Evolutionary conservation across 2,797 vertebrate species (phyloP), one percentile per base, ranked within the genome.

Genomic region (Dendrocincla tyrannina): DNA sequence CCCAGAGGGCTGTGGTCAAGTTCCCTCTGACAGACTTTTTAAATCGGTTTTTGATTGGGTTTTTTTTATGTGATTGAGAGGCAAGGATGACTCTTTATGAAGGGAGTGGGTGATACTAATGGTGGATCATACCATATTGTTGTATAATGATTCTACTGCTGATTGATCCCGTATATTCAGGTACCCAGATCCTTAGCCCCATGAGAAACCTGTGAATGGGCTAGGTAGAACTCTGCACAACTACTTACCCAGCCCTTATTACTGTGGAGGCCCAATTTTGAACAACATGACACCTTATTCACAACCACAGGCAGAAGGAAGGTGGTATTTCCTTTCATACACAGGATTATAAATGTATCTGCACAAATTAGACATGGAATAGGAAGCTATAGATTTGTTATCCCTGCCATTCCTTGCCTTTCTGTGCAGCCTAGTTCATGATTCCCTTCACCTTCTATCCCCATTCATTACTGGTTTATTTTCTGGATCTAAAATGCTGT

Each of bases 381-480:
- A 66, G 41, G 50, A 83, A 95, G 47, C 18, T 50, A 28, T 35
- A 39, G 46, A 42, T 92, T 88, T 82, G 35, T 67, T 68, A 62
- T 62, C 30, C 25, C 37, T 68, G 30, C 41, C 33, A 25, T 87
- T 75, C 50, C 37, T 74, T 28, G 20, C 39, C 32, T 76, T 88
- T 88, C 52, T 82, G 79, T 86, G 93, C 73, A 92, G 41, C 32
- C 41, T 37, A 6, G 20, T 9, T 83, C 46, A 22, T 23, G 13
- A 33, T 82, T 8, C 20, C 52, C 55, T 85, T 82, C 20, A 4
- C 69, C 32, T 94, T 67, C 56, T 41, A 56, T 42, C 30, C 58
- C 53, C 78, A 6, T 77, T 96, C 72, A 72, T 91, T 93, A 58
- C 20, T 64, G 4, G 78, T 85, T 83, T 89, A 87, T 96, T 90